Evolutionary conservation across 1,140 invertebrate genomes (phyloP), one percentile per base, ranked within the genome.

Genomic region (Drosophila varians): DNA sequence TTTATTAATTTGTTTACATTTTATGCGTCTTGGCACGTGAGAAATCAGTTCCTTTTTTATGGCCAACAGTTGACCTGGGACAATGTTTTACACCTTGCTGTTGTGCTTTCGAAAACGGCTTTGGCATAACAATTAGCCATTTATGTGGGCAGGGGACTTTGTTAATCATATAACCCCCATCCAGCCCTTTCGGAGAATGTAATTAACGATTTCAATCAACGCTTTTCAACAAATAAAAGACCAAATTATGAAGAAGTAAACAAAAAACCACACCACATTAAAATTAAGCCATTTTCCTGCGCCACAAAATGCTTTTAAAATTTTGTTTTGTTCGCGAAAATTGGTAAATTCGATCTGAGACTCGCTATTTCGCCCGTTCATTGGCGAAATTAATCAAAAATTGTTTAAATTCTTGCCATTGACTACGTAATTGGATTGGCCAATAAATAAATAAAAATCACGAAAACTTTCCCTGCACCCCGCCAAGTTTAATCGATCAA

Each of bases 371-470:
- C 14, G 48, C 19, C 46, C 1, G 21, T 28, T 42, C 8, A 38
- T 60, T 51, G 45, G 21, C 51, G 51, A 23, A 74, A 74, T 74
- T 66, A 74, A 74, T 74, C 71, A 74, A 74, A 66, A 74, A 74
- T 74, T 48, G 58, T 43, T 42, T 8, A 42, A 74, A 74, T 66
- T 19, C 52, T 56, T 73, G 23, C 38, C 11, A 28, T 40, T 66
- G 28, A 23, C 9, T 52, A 71, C 69, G 66, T 53, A 73, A 48
- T 52, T 61, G 31, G 45, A 64, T 64, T 28, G 36, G 3, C 25
- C 38, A 64, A 43, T 66, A 66, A 66, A 53, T 26, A 66, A 53
- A 45, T 66, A 12, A 19, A 19, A 66, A 14, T 25, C 46, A 66
- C 45, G 48, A 52, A 72, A n/a, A 36, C 8, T 26, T 58, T 21